Evolutionary conservation across 2,797 vertebrate genomes (phyloP).

Genomic region (Decapterus maruadsi): DNA sequence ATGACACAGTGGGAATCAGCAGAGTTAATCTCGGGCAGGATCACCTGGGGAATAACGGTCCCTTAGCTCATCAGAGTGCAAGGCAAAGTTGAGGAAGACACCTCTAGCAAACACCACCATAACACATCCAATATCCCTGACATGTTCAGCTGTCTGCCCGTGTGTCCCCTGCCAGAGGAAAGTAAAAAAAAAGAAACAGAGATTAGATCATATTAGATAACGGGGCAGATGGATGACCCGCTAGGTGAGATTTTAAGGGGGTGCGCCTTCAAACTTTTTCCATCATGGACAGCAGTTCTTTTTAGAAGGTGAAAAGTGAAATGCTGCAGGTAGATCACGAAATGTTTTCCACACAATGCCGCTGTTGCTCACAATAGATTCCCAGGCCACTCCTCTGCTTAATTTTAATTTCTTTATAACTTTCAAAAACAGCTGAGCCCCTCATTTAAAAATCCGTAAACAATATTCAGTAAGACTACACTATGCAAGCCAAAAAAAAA

Average conservation of each 20-base stretch:
- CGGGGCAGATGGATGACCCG: constrained; percentile 55
- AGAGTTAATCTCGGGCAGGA: constrained; percentile 69
- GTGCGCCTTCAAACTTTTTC: constrained; percentile 57
- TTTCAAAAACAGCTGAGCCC: constrained; percentile 65
- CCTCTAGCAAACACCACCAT: constrained; percentile 71
- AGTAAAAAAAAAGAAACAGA: constrained; percentile 47
- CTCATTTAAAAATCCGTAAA: constrained; percentile 52
- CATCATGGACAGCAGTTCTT: constrained; percentile 47
- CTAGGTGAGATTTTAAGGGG: constrained; percentile 62
- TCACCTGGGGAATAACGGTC: constrained; percentile 75
- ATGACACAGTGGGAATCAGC: constrained; percentile 62
- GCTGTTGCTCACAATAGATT: constrained; percentile 47
- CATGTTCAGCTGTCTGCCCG: constrained; percentile 59
- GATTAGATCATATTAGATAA: constrained; percentile 78
- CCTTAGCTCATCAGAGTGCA: constrained; percentile 80
- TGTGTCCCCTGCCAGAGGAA: constrained; percentile 64
- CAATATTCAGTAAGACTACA: constrained; percentile 51
- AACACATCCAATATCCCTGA: constrained; percentile 78
- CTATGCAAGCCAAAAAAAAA: constrained; percentile 7
- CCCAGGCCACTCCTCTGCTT: constrained; percentile 50
- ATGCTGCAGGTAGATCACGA: constrained; percentile 31
- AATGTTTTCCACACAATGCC: constrained; percentile 15
- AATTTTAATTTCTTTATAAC: constrained; percentile 64
- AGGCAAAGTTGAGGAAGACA: constrained; percentile 74
- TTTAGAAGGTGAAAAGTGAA: constrained; percentile 39